Base-by-base conservation (phyloP, 2,797 vertebrate genomes). In the Cynopterus sphinx region DNA sequence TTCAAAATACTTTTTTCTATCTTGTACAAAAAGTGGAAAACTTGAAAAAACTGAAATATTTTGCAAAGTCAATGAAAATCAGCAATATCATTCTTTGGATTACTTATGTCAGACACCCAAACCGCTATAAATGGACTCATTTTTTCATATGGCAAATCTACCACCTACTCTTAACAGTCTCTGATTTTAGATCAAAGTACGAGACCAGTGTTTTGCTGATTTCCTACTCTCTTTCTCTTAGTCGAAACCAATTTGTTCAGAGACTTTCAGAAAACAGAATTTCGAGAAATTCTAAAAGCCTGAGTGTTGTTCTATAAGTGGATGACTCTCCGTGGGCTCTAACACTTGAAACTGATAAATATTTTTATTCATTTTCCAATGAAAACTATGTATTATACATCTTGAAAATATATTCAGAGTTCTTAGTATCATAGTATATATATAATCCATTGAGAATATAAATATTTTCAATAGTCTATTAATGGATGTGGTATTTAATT, bases 401-500 rank as follows among this genome's bases (percentile, higher is more conserved):
- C 71, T 88, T 95, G 73, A 84, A 95, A 94, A 73, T 94, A 78
- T 9, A 28, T 70, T 24, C 5, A 6, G 28, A 88, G 39, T 83
- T 74, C 49, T n/a, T 39, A 71, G 9, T 24, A 71, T 43, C 11
- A 63, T 0, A 43, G 5, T 49, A 77, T 55, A 73, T 75, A 81
- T 70, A 28, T 28, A 86, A 41, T 43, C 59, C 94, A 73, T n/a
- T 49, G 63, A 53, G 74, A 67, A 87, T 84, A 63, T 22, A 71
- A 89, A 70, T 63, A 71, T 46, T 95, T 92, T 96, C 43, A 81
- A 61, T 74, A 89, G 70, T 65, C 75, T 91, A 71, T 65, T 90
- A 79, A 73, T 92, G 55, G 9, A 90, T 74, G 63, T 36, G 31
- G 31, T 88, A 82, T 78, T 97, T 90, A 74, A 91, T 94, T 97